Base-by-base conservation (phyloP, 92 coral and sea anemone genomes). In the Phenganax subtilis region DNA sequence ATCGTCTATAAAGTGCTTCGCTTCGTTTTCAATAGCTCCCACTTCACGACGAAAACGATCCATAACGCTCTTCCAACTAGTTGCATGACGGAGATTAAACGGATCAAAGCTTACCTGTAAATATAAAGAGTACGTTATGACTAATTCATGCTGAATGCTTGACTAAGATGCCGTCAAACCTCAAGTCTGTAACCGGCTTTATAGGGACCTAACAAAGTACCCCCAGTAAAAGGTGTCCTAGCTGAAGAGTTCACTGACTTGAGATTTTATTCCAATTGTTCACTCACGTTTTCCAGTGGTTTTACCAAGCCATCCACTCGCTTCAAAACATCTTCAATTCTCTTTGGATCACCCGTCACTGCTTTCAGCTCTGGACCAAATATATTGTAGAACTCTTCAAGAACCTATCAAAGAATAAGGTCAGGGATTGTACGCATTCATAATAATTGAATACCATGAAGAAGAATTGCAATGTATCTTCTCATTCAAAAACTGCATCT, bases 41-140 rank as follows among this genome's bases (percentile, higher is more conserved):
- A 94, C 98, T 72, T 94, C 98, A 54, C 96, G 96, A 72, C 92
- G 98, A 74, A 94, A 94, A 93, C 98, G 91, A 25, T 94, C 98
- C 98, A 94, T 94, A 3, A 94, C 98, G 54, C 85, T 92, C 37
- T 93, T 92, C 98, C 98, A 94, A 81, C 97, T 94, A 10, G 97
- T 88, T 0, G 91, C 76, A 72, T 94, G 98, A 10, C 98, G 91
- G 47, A 94, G 85, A 76, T 92, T 94, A 86, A 94, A 94, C 55
- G 97, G 97, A 87, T 94, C 98, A 83, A 94, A 94, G n/a, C 86
- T 88, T 30, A 94, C 92, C 98, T 94, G 81, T 6, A 74, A 88
- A 81, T 31, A 51, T 68, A 16, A 60, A 58, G 30, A 51, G 16
- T 64, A 0, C 57, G 5, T 0, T 30, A 0, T 16, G 59, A 57